Conservation (phyloP, 2,888 invertebrate species). For the Drosophila robusta region DNA sequence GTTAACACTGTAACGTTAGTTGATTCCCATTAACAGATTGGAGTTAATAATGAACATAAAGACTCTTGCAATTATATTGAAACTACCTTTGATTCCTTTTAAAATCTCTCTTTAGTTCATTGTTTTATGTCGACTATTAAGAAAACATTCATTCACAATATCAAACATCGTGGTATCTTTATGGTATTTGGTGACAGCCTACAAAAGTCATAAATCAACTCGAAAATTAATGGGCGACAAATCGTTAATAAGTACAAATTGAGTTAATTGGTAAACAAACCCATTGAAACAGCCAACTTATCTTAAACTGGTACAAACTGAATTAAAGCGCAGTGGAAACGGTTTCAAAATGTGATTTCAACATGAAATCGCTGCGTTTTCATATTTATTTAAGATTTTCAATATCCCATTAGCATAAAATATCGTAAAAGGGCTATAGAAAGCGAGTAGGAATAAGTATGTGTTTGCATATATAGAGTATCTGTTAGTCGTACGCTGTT, state of each 20-base stretch:
- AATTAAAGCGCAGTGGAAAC: background rate
- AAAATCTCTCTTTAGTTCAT: background rate
- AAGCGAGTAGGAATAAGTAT: too few relatives aligned
- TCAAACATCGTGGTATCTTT: background rate
- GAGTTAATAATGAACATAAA: too few relatives aligned
- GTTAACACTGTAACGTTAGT: too few relatives aligned
- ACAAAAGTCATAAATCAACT: background rate
- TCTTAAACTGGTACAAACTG: background rate
- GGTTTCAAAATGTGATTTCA: too few relatives aligned
- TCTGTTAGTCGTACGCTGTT: background rate
- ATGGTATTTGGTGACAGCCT: background rate
- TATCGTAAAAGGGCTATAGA: too few relatives aligned
- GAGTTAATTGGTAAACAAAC: background rate
- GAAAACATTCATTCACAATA: slow-evolving; percentile 7
- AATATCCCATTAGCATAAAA: too few relatives aligned
- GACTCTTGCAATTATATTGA: too few relatives aligned
- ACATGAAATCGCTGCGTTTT: too few relatives aligned
- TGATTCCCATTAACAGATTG: too few relatives aligned
- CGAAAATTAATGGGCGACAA: background rate
- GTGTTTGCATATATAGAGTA: background rate
- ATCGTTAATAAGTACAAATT: background rate
- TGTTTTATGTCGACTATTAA: background rate
- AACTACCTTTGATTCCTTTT: too few relatives aligned
- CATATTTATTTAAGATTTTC: too few relatives aligned
- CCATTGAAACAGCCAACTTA: background rate